Evolutionary conservation across 2,113 vertebrate species (phyloP).

Genomic region (Procavia capensis): DNA sequence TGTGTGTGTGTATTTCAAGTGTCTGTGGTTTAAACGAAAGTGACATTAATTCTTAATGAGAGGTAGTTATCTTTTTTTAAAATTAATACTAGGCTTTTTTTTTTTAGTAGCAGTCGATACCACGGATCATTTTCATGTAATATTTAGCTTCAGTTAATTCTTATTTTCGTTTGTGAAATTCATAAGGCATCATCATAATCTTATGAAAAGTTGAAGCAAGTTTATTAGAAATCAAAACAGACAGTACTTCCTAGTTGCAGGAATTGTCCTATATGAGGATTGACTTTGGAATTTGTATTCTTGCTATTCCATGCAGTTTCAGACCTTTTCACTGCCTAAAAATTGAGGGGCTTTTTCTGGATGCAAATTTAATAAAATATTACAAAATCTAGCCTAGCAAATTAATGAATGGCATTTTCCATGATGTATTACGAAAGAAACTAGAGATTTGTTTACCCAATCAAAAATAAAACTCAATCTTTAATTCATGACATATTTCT

Average conservation of each 20-base stretch:
- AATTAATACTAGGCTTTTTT: background rate
- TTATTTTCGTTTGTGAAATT: constrained; percentile 7
- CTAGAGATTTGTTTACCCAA: background rate
- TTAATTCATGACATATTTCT: background rate
- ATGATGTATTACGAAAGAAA: background rate
- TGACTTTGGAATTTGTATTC: background rate
- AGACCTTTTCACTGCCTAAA: background rate
- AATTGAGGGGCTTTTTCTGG: background rate
- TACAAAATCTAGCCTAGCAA: background rate
- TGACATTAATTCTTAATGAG: background rate
- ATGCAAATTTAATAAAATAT: background rate
- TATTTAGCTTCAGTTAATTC: background rate
- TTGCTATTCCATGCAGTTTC: background rate
- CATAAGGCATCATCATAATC: background rate
- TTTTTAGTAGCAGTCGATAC: background rate
- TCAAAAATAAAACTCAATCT: background rate
- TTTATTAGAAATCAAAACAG: background rate
- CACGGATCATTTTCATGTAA: background rate
- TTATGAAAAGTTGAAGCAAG: background rate
- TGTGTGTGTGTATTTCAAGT: background rate
- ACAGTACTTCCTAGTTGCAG: background rate
- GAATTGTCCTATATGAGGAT: background rate
- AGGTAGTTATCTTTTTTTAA: background rate
- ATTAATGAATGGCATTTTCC: background rate
- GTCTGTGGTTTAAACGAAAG: background rate